These are phyloP conservation scores for Prunella strophiata DNA, from an alignment of 2,797 vertebrate species.

Conservation along the genomic window DNA sequence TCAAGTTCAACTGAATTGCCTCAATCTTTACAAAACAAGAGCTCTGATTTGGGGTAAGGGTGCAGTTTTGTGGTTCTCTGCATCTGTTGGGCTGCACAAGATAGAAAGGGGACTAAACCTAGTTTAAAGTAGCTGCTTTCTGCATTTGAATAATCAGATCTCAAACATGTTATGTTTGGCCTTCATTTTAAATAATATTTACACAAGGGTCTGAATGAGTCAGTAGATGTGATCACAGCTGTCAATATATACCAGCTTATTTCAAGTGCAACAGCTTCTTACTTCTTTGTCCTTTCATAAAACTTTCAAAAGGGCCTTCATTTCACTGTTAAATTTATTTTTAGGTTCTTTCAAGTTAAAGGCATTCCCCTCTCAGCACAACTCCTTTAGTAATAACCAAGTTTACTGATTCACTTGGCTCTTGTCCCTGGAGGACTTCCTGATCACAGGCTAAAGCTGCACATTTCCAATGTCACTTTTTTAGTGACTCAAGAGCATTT, in stretches of 20 bases:
- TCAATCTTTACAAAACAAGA: not conserved
- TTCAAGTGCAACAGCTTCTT: not conserved
- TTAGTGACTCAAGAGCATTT: not conserved
- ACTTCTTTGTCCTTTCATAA: not conserved
- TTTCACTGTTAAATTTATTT: not conserved
- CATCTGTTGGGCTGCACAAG: not conserved
- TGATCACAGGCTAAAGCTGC: not conserved
- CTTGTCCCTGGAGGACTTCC: not conserved
- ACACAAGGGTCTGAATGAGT: not conserved
- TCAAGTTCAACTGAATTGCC: not conserved
- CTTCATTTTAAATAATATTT: not conserved
- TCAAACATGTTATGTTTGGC: not conserved
- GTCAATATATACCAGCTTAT: not conserved
- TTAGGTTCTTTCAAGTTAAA: not conserved
- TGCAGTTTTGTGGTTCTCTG: not conserved
- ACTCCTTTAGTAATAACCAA: not conserved
- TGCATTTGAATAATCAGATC: not conserved
- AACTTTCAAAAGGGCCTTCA: not conserved
- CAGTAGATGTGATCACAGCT: not conserved
- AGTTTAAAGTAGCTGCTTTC: not conserved
- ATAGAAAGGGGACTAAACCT: not conserved
- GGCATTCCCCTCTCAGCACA: not conserved
- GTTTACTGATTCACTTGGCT: not conserved
- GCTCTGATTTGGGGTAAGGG: not conserved
- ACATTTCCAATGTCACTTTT: not conserved